Evolutionary conservation across 2,797 vertebrate species (phyloP).

Genomic region (Enteromius paludinosus): DNA sequence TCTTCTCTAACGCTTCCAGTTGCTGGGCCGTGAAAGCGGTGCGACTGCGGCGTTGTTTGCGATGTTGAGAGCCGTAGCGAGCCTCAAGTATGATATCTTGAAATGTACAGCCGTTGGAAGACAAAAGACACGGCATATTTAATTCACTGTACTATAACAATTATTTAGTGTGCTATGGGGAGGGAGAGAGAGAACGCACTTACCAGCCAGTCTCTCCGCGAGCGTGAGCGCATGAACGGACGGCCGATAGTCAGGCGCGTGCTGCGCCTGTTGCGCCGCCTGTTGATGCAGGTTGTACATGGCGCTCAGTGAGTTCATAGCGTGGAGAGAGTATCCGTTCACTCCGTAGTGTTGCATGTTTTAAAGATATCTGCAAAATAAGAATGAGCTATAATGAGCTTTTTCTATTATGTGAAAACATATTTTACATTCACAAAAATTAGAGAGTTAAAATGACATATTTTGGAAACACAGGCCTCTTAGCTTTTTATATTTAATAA

Average conservation of each 20-base stretch:
- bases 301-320: conserved; percentile 96
- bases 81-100: conserved; percentile 99
- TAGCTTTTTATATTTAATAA: neutral
- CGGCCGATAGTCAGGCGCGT: conserved; percentile 91
- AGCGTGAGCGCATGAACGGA: conserved; percentile 94
- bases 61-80: conserved; percentile 97
- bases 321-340: conserved; percentile 94
- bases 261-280: conserved; percentile 96
- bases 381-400: neutral
- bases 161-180: neutral
- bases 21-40: conserved; percentile 97
- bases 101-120: conserved; percentile 99
- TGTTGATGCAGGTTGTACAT: conserved; percentile 99
- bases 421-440: neutral
- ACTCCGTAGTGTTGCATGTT: conserved; percentile 98
- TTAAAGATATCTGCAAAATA: conserved; percentile 60
- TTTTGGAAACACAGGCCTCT: neutral
- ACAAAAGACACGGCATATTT: conserved; percentile 86
- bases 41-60: conserved; percentile 95
- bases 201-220: conserved; percentile 97
- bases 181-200: conserved; percentile 73
- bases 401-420: too few species aligned
- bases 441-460: neutral
- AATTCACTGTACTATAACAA: conserved; percentile 76
- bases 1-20: conserved; percentile 95